These are phyloP conservation scores for Sinosuthora webbiana DNA, from an alignment of 2,113 vertebrate species.

Conservation along the genomic window DNA sequence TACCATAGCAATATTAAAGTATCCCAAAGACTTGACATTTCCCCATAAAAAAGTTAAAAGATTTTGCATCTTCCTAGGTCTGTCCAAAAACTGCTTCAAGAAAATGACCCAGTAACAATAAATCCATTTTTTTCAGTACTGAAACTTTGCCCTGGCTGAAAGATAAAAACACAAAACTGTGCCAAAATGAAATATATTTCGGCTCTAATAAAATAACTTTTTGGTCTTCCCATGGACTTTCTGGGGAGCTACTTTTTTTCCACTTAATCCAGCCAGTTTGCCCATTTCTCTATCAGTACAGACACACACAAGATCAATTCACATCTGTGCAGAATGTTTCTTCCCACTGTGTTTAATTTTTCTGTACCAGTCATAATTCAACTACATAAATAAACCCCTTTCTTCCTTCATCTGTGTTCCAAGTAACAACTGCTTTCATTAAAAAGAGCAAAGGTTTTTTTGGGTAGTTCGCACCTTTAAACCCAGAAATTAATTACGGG, in stretches of 20 bases:
- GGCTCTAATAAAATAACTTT: background rate
- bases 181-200: background rate
- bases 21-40: background rate
- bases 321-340: background rate
- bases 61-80: background rate
- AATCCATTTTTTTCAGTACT: background rate
- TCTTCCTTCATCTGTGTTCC: background rate
- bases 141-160: background rate
- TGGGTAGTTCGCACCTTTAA: background rate
- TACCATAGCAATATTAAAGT: background rate
- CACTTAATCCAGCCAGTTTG: background rate
- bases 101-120: background rate
- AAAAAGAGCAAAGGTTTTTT: slow-evolving; percentile 4
- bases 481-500: background rate
- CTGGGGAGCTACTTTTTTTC: background rate
- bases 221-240: background rate
- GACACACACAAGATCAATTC: background rate
- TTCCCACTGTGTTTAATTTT: slow-evolving; percentile 19
- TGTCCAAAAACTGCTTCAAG: background rate
- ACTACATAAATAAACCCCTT: background rate
- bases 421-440: background rate
- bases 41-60: background rate
- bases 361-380: background rate
- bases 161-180: background rate
- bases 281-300: background rate